Conservation (phyloP, 2,797 vertebrate genomes). For the Tenualosa thibaudeaui region DNA sequence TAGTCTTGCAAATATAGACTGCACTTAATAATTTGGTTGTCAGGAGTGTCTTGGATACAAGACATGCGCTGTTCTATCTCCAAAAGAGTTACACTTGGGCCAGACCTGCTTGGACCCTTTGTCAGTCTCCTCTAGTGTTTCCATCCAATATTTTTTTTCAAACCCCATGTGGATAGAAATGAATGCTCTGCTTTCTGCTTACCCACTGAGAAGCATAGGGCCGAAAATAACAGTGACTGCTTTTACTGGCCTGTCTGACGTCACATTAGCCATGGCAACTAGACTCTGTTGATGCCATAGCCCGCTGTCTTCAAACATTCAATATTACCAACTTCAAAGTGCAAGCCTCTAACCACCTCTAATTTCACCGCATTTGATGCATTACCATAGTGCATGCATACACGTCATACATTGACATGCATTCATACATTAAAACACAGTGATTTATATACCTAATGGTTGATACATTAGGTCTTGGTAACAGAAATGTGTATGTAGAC, state of each 20-base stretch:
- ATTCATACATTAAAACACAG: conserved; percentile 35
- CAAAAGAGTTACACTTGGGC: not conserved
- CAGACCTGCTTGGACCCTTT: not conserved
- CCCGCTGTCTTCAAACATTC: conserved; percentile 63
- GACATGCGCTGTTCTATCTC: not conserved
- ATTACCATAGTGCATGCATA: not conserved
- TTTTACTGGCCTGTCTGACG: conserved; percentile 55
- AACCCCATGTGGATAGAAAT: conserved; percentile 43
- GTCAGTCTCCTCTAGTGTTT: not conserved
- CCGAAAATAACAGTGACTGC: conserved; percentile 54
- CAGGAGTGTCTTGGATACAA: too few species aligned
- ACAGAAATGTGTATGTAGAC: not conserved
- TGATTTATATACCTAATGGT: conserved; percentile 8
- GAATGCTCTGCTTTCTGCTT: conserved; percentile 63
- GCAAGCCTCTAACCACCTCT: conserved; percentile 48
- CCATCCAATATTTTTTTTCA: conserved; percentile 14
- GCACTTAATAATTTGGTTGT: not conserved
- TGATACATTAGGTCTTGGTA: not conserved
- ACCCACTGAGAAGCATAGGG: conserved; percentile 52
- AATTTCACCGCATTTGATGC: conserved; percentile 59
- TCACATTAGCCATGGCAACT: conserved; percentile 76
- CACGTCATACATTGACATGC: not conserved
- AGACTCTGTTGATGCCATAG: conserved; percentile 58
- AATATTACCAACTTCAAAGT: conserved; percentile 68
- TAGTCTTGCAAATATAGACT: not conserved